Percentiles rank a stretch among this genome's conserved stretches.
Evolutionary conservation across 1,140 invertebrate genomes (phyloP).

Genomic region (Drosophila nigromelanica): DNA sequence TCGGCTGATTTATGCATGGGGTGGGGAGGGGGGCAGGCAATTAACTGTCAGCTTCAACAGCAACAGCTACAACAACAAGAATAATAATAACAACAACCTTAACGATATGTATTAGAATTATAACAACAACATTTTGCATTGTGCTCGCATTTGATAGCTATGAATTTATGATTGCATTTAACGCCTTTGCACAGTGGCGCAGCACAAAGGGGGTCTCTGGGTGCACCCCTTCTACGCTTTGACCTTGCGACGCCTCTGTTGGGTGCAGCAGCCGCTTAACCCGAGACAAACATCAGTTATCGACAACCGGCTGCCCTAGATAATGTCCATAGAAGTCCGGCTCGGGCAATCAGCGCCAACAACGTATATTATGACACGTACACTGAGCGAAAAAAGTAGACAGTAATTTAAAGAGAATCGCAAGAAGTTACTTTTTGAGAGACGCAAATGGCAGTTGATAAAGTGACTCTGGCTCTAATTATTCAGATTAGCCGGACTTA

Average conservation of each 20-base stretch:
- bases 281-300: conserved; percentile 11
- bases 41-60: conserved; percentile 32
- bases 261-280: conserved; percentile 9
- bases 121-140: conserved; percentile 41
- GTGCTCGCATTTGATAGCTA: conserved; percentile 42
- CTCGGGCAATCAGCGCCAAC: conserved; percentile 23
- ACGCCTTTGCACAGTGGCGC: conserved; percentile 17
- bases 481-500: too few relatives aligned
- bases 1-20: conserved; percentile 36
- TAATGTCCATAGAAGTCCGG: conserved; percentile 30
- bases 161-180: conserved; percentile 51
- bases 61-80: neutral
- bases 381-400: conserved; percentile 9
- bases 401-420: too few relatives aligned
- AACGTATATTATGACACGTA: conserved; percentile 20
- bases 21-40: conserved; percentile 15
- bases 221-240: neutral
- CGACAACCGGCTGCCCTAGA: conserved; percentile 45
- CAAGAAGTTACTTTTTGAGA: too few relatives aligned
- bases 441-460: too few relatives aligned
- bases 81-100: neutral
- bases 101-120: conserved; percentile 27
- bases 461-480: too few relatives aligned
- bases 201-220: neutral
- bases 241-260: conserved; percentile 45